Evolutionary conservation across 2,113 vertebrate genomes (phyloP).

Genomic region (Protobothrops mucrosquamatus): DNA sequence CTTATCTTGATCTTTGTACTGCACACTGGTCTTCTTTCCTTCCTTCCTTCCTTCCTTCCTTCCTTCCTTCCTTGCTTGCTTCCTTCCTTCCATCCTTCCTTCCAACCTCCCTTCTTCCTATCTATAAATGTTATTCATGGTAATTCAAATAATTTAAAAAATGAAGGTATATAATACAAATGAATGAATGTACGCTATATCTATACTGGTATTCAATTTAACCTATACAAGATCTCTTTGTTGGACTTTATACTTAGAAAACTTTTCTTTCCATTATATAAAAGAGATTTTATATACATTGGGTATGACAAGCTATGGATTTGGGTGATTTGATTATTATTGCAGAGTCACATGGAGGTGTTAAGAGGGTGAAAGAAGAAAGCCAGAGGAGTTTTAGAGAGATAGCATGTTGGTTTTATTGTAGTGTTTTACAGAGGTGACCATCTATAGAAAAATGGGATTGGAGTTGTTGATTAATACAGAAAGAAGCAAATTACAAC

Average conservation of each 20-base stretch:
- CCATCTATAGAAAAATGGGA: background rate
- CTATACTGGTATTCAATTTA: background rate
- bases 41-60: too few relatives aligned
- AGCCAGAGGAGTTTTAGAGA: background rate
- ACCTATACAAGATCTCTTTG: background rate
- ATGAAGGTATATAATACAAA: too few relatives aligned
- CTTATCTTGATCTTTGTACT: too few relatives aligned
- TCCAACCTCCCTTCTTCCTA: too few relatives aligned
- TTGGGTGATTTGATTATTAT: background rate
- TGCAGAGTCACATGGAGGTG: background rate
- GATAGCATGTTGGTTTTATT: background rate
- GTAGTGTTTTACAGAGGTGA: background rate
- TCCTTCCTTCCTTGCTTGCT: too few relatives aligned
- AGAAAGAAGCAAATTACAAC: background rate
- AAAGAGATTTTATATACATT: background rate
- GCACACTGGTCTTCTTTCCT: too few relatives aligned
- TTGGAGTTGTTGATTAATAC: background rate
- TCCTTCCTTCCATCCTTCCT: too few relatives aligned
- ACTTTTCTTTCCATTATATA: background rate
- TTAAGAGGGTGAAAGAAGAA: background rate
- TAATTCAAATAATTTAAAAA: too few relatives aligned
- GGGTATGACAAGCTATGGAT: background rate
- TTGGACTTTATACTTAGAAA: background rate
- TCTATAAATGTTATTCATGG: too few relatives aligned
- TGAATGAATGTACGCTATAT: background rate